phyloP scores from a whole-genome alignment of 2,888 invertebrate species.

The Sussaba pulchella region DNA sequence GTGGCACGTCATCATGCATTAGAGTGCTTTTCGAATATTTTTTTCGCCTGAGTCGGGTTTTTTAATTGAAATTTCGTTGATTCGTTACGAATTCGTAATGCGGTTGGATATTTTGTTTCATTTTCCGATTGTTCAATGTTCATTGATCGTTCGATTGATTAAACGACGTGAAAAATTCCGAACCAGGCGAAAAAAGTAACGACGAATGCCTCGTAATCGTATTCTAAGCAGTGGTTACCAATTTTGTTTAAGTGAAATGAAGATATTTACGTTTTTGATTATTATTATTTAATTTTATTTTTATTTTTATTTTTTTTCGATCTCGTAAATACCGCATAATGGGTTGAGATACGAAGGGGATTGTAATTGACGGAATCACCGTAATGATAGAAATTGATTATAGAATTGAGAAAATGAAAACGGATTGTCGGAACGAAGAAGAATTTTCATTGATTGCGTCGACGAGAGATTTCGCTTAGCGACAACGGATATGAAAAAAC shows the following conservation, averaged over 20 bases:
- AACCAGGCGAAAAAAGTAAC: conserved; percentile 58
- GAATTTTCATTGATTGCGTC: conserved; percentile 54
- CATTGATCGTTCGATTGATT: conserved; percentile 21
- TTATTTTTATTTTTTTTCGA: background rate
- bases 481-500: conserved; percentile 54
- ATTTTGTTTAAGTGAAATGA: conserved; percentile 75
- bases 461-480: conserved; percentile 56
- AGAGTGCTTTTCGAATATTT: conserved; percentile 53
- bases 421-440: conserved; percentile 52
- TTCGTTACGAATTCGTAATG: conserved; percentile 52
- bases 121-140: conserved; percentile 33
- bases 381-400: conserved; percentile 58
- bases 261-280: conserved; percentile 73
- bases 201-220: conserved; percentile 65
- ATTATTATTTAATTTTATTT: too few relatives aligned
- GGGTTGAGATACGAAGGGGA: conserved; percentile 28
- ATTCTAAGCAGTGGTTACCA: conserved; percentile 75
- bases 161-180: conserved; percentile 34
- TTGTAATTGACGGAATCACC: conserved; percentile 50
- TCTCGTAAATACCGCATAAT: conserved; percentile 43
- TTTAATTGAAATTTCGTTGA: conserved; percentile 49
- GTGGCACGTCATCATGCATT: conserved; percentile 61
- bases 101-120: conserved; percentile 41
- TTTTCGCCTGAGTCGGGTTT: conserved; percentile 55
- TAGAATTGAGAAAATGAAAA: conserved; percentile 68